These are phyloP conservation scores for Herpetotheres cachinnans DNA, from an alignment of 2,113 vertebrate genomes.

Conservation along the genomic window DNA sequence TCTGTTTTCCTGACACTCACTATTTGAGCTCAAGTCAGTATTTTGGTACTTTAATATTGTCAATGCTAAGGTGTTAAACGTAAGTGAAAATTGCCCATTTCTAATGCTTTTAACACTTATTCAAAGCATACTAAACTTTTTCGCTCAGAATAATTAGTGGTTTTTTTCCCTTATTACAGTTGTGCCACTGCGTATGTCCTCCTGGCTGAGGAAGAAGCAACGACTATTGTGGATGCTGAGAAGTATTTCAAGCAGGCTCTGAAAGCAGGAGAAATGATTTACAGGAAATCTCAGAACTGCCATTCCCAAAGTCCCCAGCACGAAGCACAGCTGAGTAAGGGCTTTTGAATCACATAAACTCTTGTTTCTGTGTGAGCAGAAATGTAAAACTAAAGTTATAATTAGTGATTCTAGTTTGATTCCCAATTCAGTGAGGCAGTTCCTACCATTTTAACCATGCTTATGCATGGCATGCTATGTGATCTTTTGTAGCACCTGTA, in stretches of 20 bases:
- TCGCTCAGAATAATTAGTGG: neutral
- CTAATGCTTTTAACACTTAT: neutral
- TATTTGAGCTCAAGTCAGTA: neutral
- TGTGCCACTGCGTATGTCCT: slow-evolving; percentile 96
- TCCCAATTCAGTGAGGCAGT: neutral
- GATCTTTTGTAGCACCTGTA: neutral
- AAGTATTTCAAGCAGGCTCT: slow-evolving; percentile 95
- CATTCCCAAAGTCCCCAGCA: slow-evolving; percentile 80
- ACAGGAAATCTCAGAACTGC: slow-evolving; percentile 78
- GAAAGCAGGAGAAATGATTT: slow-evolving; percentile 85
- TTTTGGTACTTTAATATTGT: neutral
- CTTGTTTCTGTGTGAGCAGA: neutral
- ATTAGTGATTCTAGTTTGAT: neutral
- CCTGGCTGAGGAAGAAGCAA: slow-evolving; percentile 95
- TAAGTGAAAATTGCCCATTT: neutral
- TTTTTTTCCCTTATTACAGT: slow-evolving; percentile 61
- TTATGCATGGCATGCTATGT: accelerated
- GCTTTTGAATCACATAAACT: neutral
- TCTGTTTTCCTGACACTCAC: neutral
- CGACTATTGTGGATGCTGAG: slow-evolving; percentile 95
- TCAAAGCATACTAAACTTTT: neutral
- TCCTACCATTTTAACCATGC: neutral
- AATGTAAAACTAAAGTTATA: neutral
- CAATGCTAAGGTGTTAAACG: neutral
- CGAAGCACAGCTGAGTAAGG: slow-evolving; percentile 83